Conservation (phyloP, 2,797 vertebrate genomes). For the Acrocephalus scirpaceus region DNA sequence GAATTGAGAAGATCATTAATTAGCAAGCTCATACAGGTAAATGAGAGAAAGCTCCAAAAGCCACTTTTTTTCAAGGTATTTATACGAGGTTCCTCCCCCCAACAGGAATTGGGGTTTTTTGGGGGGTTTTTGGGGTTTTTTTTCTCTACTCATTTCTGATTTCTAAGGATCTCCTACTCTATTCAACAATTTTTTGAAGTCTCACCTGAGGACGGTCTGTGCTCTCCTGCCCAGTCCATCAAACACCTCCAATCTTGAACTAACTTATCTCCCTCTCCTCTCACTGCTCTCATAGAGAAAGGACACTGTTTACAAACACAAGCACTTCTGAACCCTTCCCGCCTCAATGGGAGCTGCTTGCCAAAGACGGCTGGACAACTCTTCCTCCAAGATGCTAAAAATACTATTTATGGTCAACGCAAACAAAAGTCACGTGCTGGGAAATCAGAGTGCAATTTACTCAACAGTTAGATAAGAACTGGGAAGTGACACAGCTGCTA, state of each 20-base stretch:
- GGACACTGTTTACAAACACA: not conserved
- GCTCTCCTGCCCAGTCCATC: not conserved
- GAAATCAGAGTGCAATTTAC: not conserved
- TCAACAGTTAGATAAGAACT: not conserved
- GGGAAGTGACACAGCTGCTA: not conserved
- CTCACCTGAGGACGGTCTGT: not conserved
- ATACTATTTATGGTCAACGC: slow-evolving; percentile 18
- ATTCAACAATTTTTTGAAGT: not conserved
- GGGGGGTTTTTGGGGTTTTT: no score
- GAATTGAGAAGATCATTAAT: not conserved
- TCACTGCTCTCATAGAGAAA: not conserved
- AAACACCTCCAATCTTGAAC: not conserved
- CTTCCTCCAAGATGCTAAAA: slow-evolving; percentile 4
- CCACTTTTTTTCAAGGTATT: not conserved
- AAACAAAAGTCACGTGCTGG: not conserved
- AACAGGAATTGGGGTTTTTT: not conserved
- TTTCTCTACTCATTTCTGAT: accelerated
- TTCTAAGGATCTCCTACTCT: not conserved
- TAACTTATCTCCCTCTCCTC: not conserved
- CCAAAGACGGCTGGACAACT: not conserved
- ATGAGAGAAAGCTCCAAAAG: not conserved
- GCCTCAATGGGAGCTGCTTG: not conserved
- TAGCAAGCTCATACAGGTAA: not conserved
- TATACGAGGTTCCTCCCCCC: not conserved
- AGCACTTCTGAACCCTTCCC: not conserved